A percentile compares a stretch with the other conserved stretches of the same genome.
Evolutionary conservation across 2,113 vertebrate species (phyloP).

Genomic region (Suncus etruscus): DNA sequence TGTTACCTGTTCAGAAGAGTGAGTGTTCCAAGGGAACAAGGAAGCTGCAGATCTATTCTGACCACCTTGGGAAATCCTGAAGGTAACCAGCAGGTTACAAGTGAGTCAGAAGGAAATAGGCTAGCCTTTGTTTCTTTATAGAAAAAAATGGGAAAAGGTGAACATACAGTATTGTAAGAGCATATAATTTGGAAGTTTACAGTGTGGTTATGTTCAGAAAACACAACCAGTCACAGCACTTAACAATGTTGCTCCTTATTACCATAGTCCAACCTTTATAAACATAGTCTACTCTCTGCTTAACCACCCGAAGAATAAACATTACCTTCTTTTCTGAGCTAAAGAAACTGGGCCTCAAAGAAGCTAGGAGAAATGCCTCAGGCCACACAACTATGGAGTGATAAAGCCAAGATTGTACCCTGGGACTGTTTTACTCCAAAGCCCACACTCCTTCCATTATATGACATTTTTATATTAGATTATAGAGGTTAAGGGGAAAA

Average conservation of each 20-base stretch:
- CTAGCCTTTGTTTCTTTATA: background rate
- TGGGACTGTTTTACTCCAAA: slow-evolving; percentile 26
- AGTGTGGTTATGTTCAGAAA: background rate
- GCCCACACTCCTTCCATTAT: slow-evolving; percentile 65
- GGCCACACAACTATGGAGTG: slow-evolving; percentile 1
- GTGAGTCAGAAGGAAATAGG: background rate
- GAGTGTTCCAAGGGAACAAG: background rate
- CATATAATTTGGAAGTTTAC: background rate
- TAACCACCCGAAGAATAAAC: background rate
- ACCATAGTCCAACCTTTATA: background rate
- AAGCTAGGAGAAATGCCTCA: slow-evolving; percentile 16
- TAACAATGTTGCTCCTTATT: background rate
- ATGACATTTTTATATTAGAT: slow-evolving; percentile 67
- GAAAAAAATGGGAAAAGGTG: background rate
- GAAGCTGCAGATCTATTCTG: background rate
- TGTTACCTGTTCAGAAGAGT: background rate
- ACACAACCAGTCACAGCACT: background rate
- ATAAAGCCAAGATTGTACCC: slow-evolving; percentile 40
- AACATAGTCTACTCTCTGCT: background rate
- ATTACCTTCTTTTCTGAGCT: slow-evolving; percentile 18
- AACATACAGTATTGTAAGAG: background rate
- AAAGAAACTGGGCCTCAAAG: slow-evolving; percentile 26
- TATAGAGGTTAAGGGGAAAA: slow-evolving; percentile 62
- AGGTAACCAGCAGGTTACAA: background rate
- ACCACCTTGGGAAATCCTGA: background rate